Base-by-base conservation (phyloP, 2,888 invertebrate genomes). In the Xylota segnis region DNA sequence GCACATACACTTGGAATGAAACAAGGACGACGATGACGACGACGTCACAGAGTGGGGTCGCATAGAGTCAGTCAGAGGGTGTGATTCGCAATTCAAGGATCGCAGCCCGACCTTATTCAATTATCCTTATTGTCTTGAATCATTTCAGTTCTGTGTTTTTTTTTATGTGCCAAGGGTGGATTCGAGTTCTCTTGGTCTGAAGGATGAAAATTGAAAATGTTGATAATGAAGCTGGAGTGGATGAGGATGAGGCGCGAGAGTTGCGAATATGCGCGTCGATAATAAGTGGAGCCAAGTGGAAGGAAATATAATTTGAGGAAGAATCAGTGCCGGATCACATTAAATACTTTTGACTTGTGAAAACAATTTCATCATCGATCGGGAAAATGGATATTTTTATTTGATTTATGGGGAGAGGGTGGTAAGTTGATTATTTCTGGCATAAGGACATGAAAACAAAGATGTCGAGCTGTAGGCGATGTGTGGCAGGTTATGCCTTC, bases 61-160 rank as follows among this genome's bases (percentile, higher is more conserved):
- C 12, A 45, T 14, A 52, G 52, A 23, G 3, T 5, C 16, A 23
- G 3, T 5, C 16, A 50, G 27, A 7, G 52, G 27, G 27, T 12
- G 23, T 37, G 10, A 37, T 37, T 37, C 10, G 6, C 9, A 37
- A 50, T 50, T 50, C 50, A 50, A 50, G 50, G 50, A 50, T 52
- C 12, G 23, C 27, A 29, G 2, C 52, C 5, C 23, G 9, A 16
- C 32, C 16, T 27, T 32, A 32, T 56, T 56, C 54, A 56, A 56
- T 56, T 56, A 56, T 56, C 54, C 32, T 56, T 56, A 56, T 56
- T 56, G 32, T 56, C 27, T 56, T 56, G 54, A 32, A 56, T 56
- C 54, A 32, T 56, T 56, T 56, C 29, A 56, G 27, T 32, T 56
- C 9, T 50, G 14, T 43, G 14, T 43, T 14, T 6, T 43, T 37